Base-by-base conservation (phyloP, 2,113 vertebrate species). In the Danionella cerebrum region DNA sequence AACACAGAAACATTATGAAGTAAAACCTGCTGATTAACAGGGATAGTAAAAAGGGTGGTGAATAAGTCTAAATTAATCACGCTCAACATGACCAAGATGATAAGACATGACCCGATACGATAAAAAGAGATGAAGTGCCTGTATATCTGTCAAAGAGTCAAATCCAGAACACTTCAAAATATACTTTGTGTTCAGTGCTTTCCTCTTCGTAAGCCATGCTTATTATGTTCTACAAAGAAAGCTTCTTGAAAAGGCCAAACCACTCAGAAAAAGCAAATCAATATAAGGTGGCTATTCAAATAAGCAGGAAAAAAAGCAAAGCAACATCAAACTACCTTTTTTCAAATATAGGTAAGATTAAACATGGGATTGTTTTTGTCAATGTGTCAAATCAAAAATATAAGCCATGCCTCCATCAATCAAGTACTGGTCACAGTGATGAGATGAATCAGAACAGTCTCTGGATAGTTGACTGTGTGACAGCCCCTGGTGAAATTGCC, bases 241-340 rank as follows among this genome's bases (percentile, higher is more conserved):
- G 4, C 21, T 21, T 62, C 25, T 16, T 21, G 67, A 53, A 70
- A 74, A 74, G 52, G 67, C 12, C 72, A 74, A 74, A 70, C 44
- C 72, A 70, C 67, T 74, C 60, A 65, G 47, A 21, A 65, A 69
- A 52, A 38, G 22, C 25, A 57, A 65, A 50, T 18, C 42, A 59
- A 69, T 64, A 35, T 57, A 41, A 11, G 29, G 4, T 36, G 38
- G 6, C 21, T 7, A 29, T 13, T 16, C 57, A 64, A 44, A 54
- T 2, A n/a, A n/a, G 10, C 55, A 42, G 14, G 39, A 25, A 47
- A n/a, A 48, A 31, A 31, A 48, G 14, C 14, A 9, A 38, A 29
- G 7, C 27, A 36, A 48, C 58, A 45, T 25, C 19, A 48, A 13
- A 33, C 12, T 22, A 63, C 27, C 45, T 33, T 63, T 29, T 6